Evolutionary conservation across 1,140 invertebrate genomes (phyloP).

Genomic region (Parasteatoda tepidariorum): DNA sequence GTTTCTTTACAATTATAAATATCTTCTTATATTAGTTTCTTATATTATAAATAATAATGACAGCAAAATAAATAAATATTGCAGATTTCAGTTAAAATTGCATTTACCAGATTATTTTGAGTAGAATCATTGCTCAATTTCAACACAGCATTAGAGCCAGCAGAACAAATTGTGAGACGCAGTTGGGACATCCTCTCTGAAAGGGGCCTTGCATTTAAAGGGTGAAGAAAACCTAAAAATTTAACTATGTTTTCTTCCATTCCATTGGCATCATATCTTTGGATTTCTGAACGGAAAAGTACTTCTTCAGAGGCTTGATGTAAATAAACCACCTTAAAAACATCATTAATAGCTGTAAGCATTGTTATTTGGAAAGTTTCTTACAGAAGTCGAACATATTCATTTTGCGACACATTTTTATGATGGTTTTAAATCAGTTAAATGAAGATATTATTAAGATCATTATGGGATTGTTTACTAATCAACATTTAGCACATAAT

Average conservation of each 20-base stretch:
- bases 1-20: too few relatives aligned
- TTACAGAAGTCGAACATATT: too few relatives aligned
- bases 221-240: slow-evolving; percentile 83
- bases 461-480: too few relatives aligned
- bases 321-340: slow-evolving; percentile 77
- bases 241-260: slow-evolving; percentile 73
- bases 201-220: slow-evolving; percentile 79
- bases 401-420: too few relatives aligned
- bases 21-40: too few relatives aligned
- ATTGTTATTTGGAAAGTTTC: too few relatives aligned
- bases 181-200: slow-evolving; percentile 66
- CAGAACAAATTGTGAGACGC: slow-evolving; percentile 62
- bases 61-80: not conserved
- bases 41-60: too few relatives aligned
- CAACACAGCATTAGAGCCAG: slow-evolving; percentile 63
- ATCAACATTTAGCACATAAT: too few relatives aligned
- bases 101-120: slow-evolving; percentile 63
- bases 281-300: slow-evolving; percentile 73
- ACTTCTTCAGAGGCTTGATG: slow-evolving; percentile 86
- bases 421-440: too few relatives aligned
- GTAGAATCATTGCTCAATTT: slow-evolving; percentile 66
- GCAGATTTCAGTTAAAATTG: not conserved
- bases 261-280: slow-evolving; percentile 74
- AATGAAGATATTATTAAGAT: too few relatives aligned
- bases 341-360: too few relatives aligned